Percentiles rank a stretch among this genome's conserved stretches.
Evolutionary conservation across 2,888 invertebrate species (phyloP).

Genomic region (Agrotis exclamationis): DNA sequence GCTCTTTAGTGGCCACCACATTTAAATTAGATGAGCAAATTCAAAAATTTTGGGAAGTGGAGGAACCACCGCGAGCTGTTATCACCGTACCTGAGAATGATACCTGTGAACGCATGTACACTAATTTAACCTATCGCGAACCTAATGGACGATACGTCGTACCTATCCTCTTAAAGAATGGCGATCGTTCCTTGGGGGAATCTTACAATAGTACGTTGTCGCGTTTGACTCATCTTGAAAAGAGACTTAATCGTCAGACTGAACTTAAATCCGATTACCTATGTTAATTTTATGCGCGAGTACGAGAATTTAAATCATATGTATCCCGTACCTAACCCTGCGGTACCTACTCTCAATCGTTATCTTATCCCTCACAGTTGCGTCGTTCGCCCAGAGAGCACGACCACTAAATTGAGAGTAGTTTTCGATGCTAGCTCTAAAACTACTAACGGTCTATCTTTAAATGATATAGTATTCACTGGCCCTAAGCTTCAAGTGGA

Average conservation of each 20-base stretch:
- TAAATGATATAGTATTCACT: constrained; percentile 3
- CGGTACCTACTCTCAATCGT: neutral
- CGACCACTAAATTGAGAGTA: neutral
- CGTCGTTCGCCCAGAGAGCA: too few relatives aligned
- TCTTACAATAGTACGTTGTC: neutral
- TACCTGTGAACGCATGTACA: constrained; percentile 4
- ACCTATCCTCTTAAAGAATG: constrained; percentile 5
- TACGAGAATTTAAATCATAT: constrained; percentile 5
- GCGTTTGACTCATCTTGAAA: neutral
- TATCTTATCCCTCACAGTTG: neutral
- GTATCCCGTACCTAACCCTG: constrained; percentile 2
- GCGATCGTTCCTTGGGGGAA: neutral
- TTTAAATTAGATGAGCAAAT: too few relatives aligned
- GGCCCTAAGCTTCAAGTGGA: constrained; percentile 1
- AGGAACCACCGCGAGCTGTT: too few relatives aligned
- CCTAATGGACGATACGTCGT: constrained; percentile 6
- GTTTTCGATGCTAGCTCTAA: neutral
- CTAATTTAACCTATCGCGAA: constrained; percentile 4
- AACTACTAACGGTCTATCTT: constrained; percentile 3
- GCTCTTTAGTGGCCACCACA: too few relatives aligned
- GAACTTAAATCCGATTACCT: too few relatives aligned
- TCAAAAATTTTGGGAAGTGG: too few relatives aligned
- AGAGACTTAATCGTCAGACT: too few relatives aligned
- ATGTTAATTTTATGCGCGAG: neutral
- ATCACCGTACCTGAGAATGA: neutral